A percentile compares a stretch with the other conserved stretches of the same genome.
phyloP scores from a whole-genome alignment of 2,888 invertebrate genomes.

The Eristalis intricaria region DNA sequence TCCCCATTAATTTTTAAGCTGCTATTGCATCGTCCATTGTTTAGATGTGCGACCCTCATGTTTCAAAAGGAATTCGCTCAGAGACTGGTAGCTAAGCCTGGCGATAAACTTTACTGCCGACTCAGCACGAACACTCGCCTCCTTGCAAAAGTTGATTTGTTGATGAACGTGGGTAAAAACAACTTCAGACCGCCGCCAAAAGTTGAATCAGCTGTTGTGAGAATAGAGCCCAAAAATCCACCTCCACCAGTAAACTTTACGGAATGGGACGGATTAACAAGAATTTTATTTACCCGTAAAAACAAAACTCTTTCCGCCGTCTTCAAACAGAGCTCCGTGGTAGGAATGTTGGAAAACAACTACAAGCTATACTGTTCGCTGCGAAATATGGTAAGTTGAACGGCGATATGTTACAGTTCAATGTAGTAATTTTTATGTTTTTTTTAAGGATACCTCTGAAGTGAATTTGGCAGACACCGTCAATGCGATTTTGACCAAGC shows the following conservation, averaged over 20 bases:
- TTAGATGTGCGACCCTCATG: conserved; percentile 98
- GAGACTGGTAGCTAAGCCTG: conserved; percentile 96
- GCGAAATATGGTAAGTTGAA: conserved; percentile 86
- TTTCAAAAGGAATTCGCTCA: conserved; percentile 99
- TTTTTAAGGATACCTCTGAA: conserved; percentile 87
- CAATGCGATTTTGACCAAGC: conserved; percentile 86
- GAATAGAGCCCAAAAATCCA: conserved; percentile 98
- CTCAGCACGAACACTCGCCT: conserved; percentile 98
- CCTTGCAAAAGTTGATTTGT: conserved; percentile 95
- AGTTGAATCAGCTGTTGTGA: conserved; percentile 98
- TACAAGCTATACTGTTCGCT: conserved; percentile 94
- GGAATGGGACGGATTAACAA: conserved; percentile 99
- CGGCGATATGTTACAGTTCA: not conserved
- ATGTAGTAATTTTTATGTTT: conserved; percentile 49
- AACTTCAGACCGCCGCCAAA: conserved; percentile 99
- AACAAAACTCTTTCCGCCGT: conserved; percentile 96
- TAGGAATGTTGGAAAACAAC: conserved; percentile 94
- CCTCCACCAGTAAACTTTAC: conserved; percentile 97
- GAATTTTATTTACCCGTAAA: conserved; percentile 97
- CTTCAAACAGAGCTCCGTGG: conserved; percentile 93
- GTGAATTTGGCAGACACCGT: conserved; percentile 93
- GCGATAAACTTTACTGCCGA: conserved; percentile 97
- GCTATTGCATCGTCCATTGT: conserved; percentile 91
- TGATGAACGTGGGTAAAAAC: conserved; percentile 98
- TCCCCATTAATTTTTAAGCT: conserved; percentile 98